Base-by-base conservation (phyloP, 2,888 invertebrate genomes). In the Sturmia bella region DNA sequence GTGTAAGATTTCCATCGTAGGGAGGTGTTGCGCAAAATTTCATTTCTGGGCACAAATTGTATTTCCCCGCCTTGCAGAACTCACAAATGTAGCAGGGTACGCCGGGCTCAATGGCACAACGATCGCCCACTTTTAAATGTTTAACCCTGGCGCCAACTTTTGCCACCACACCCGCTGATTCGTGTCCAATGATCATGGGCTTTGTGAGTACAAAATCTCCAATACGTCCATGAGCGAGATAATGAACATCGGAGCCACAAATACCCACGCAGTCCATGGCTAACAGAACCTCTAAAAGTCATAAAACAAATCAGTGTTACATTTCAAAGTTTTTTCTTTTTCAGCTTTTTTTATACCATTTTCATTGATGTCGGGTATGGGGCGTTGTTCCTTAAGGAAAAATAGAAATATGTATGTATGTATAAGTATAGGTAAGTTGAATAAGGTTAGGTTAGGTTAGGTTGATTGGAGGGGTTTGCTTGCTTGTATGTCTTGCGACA, bases 121-220 rank as follows among this genome's bases (percentile, higher is more conserved):
- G 93, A 91, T 98, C 98, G 1, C 98, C 98, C 87, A 93, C 91
- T 91, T 94, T 92, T 7, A 96, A 90, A 89, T 93, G 91, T 86
- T 92, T 94, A 0, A 96, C 96, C 2, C 87, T 86, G n/a, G 91
- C 92, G 54, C 96, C 95, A 79, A 96, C 92, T 92, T 96, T 94
- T 0, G 92, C 93, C 0, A 97, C 95, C 19, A 94, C 93, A 13
- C 96, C 97, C 0, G 96, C 93, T 0, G 98, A 95, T 91, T 99
- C 99, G 89, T 99, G 99, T 0, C 99, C 99, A 89, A 99, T 95
- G 37, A 98, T 93, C 98, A 99, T 98, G 9, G 99, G 99, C 61
- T 94, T 93, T 79, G 93, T 93, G 0, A 99, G 93, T 37, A 98
- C 92, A 89, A 98, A 98, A 88, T 95, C 94, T 0, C 97, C 98